Evolutionary conservation across 2,797 vertebrate genomes (phyloP).

Genomic region (Tiaroga cobitis): DNA sequence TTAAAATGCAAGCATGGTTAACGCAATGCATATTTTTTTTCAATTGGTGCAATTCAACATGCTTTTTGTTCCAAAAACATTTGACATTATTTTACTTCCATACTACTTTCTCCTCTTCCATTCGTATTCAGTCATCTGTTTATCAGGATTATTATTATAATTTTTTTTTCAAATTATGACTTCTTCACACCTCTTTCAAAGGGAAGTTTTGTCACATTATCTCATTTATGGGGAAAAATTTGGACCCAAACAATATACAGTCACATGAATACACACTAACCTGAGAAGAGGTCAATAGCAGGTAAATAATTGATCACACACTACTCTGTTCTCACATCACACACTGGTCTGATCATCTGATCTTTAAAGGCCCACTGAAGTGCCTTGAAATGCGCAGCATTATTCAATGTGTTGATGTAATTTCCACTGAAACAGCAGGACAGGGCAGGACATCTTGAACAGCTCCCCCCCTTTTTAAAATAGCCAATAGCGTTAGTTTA

Average conservation of each 20-base stretch:
- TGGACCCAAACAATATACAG: not conserved
- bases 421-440: not conserved
- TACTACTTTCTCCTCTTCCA: not conserved
- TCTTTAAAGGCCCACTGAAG: conserved; percentile 26
- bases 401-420: not conserved
- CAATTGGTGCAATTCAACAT: no score
- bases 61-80: no score
- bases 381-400: not conserved
- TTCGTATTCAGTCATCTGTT: not conserved
- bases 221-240: not conserved
- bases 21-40: no score
- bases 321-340: conserved; percentile 45
- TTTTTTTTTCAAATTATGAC: not conserved
- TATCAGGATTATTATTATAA: not conserved
- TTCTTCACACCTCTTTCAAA: not conserved
- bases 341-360: conserved; percentile 37
- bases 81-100: no score
- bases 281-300: conserved; percentile 40
- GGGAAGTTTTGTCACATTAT: not conserved
- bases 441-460: not conserved
- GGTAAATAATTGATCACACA: conserved; percentile 53
- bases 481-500: not conserved
- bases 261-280: conserved; percentile 24
- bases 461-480: not conserved
- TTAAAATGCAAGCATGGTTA: no score